A percentile compares a stretch with the other conserved stretches of the same genome.
Conservation (phyloP, 2,797 vertebrate species). For the Geotrypetes seraphini region DNA sequence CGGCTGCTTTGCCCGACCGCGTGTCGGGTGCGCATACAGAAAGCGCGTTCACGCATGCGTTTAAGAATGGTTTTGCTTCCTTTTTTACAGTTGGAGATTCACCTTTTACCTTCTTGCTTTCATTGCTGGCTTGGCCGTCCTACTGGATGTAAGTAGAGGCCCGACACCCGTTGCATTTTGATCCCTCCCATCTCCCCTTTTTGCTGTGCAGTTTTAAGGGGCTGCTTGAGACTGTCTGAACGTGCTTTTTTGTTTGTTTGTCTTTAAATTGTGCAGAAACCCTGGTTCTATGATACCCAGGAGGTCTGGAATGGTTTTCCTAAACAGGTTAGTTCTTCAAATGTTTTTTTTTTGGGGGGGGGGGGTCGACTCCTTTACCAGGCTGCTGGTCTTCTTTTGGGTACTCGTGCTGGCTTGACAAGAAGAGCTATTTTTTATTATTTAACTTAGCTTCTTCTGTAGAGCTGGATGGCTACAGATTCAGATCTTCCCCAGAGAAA, state of each 20-base stretch:
- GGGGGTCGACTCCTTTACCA: background rate
- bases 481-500: too few species aligned
- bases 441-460: too few species aligned
- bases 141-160: slow-evolving; percentile 81
- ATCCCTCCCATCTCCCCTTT: background rate
- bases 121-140: slow-evolving; percentile 82
- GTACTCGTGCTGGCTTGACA: too few species aligned
- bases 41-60: too few species aligned
- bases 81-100: slow-evolving; percentile 94
- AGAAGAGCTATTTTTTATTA: too few species aligned
- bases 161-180: background rate
- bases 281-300: slow-evolving; percentile 83
- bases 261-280: slow-evolving; percentile 79
- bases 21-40: too few species aligned
- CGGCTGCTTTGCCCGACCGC: too few species aligned
- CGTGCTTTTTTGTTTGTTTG: background rate
- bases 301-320: slow-evolving; percentile 90
- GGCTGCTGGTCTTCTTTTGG: too few species aligned
- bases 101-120: slow-evolving; percentile 94
- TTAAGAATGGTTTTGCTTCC: too few species aligned
- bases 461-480: too few species aligned
- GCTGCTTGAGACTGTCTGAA: too few species aligned
- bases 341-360: too few species aligned
- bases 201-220: background rate
- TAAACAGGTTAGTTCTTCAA: slow-evolving; percentile 61